Evolutionary conservation across 2,797 vertebrate genomes (phyloP).

Genomic region (Propithecus deckenii): DNA sequence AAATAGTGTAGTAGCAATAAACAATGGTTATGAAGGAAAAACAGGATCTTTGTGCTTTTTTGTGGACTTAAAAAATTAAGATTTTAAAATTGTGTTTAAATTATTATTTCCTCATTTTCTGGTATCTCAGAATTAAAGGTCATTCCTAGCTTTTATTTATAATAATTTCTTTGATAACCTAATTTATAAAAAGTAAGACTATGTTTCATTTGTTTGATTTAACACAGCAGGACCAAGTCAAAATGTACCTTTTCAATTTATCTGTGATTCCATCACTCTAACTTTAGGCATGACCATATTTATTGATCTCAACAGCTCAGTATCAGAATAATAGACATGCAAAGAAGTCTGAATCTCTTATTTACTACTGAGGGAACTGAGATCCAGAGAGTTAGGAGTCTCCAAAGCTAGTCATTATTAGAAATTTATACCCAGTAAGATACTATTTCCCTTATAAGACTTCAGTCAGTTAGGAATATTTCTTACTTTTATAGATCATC

Average conservation of each 20-base stretch:
- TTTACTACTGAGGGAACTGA: background rate
- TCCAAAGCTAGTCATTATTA: background rate
- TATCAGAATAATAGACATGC: background rate
- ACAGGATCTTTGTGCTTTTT: background rate
- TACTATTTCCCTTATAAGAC: background rate
- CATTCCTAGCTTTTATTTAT: background rate
- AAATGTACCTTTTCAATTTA: background rate
- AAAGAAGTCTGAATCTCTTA: background rate
- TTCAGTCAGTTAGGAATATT: background rate
- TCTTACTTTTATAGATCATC: constrained; percentile 9
- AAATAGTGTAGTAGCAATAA: background rate
- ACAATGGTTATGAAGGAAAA: background rate
- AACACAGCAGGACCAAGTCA: background rate
- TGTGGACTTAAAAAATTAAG: background rate
- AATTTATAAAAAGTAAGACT: background rate
- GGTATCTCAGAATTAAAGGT: background rate
- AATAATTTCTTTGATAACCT: background rate
- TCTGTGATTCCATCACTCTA: constrained; percentile 7
- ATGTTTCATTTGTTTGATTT: background rate
- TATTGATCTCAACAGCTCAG: background rate
- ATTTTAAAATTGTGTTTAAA: constrained; percentile 13
- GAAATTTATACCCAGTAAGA: background rate
- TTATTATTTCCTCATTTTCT: background rate
- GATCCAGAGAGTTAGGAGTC: background rate
- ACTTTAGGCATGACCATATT: background rate